Evolutionary conservation across 2,888 invertebrate genomes (phyloP), one percentile per base, ranked within the genome.

Genomic region (Boloria euphrosyne): DNA sequence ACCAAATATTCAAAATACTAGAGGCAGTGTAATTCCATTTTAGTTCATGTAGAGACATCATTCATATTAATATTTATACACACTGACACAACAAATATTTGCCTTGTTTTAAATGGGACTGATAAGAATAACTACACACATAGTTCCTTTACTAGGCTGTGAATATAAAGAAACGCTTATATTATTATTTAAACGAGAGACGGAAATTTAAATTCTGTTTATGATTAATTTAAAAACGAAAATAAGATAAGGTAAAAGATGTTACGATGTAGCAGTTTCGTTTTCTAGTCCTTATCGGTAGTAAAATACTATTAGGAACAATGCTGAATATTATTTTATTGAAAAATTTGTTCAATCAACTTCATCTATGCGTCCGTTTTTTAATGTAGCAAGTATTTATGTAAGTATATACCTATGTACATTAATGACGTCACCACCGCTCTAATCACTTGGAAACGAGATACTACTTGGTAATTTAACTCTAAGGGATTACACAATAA

Each of bases 51-150:
- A 13, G 13, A 22, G 44, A 46, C 44, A 27, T 46, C 22, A 57
- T 46, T 46, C 27, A 27, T 13, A 27, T 10, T 10, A 38, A 38
- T 38, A 38, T 38, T 38, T 38, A 38, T 1, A 31, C 5, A 22
- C 18, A 46, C 22, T n/a, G 57, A 46, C 57, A 46, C 57, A 57
- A 46, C 57, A 57, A 57, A 57, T 46, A 57, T 57, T 57, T 46
- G 18, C 57, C 46, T 57, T 46, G 57, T 57, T 57, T 18, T 16
- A 22, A 22, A 14, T 46, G 16, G 4, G 57, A 46, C 22, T 14
- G 46, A 57, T 57, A 57, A 57, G 57, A 46, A 27, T 22, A 22
- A n/a, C 18, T 38, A 38, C 31, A 38, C 10, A 10, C 31, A 38
- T 38, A 7, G 31, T 38, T 38, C 31, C 31, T n/a, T 22, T 57